phyloP scores from a whole-genome alignment of 2,888 invertebrate genomes.

The Coremacera marginata region DNA sequence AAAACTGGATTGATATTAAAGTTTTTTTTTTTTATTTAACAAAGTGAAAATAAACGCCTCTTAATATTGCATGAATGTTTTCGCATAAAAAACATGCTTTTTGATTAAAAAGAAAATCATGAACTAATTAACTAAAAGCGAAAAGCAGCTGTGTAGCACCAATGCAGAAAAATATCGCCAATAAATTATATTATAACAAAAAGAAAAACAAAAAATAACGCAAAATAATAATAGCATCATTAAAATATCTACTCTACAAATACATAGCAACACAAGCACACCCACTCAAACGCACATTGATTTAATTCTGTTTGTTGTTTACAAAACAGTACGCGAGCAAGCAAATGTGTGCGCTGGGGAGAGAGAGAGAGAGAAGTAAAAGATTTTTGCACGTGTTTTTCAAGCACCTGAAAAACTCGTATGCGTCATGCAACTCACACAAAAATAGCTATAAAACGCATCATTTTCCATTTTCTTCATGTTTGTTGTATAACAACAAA shows the following conservation, averaged over 20 bases:
- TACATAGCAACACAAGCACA: too few relatives aligned
- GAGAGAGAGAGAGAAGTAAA: not conserved
- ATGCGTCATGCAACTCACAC: not conserved
- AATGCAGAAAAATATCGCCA: not conserved
- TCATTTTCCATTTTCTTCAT: not conserved
- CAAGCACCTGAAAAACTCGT: not conserved
- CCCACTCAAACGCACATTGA: not conserved
- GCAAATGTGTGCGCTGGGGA: not conserved
- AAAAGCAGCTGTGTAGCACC: not conserved
- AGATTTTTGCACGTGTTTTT: constrained; percentile 15
- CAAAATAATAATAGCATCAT: not conserved
- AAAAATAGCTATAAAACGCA: too few relatives aligned
- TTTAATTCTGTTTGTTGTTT: too few relatives aligned
- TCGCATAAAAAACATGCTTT: not conserved
- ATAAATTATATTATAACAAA: not conserved
- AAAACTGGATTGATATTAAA: not conserved
- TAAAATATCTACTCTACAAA: not conserved
- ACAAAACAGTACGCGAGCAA: not conserved
- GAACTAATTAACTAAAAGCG: not conserved
- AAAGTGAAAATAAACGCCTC: not conserved
- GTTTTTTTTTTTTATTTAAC: not conserved
- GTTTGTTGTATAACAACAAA: too few relatives aligned
- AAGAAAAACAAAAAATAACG: not conserved
- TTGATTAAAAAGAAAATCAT: not conserved
- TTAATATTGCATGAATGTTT: not conserved